phyloP scores from a whole-genome alignment of 2,113 vertebrate species.

The Gymnarchus niloticus region DNA sequence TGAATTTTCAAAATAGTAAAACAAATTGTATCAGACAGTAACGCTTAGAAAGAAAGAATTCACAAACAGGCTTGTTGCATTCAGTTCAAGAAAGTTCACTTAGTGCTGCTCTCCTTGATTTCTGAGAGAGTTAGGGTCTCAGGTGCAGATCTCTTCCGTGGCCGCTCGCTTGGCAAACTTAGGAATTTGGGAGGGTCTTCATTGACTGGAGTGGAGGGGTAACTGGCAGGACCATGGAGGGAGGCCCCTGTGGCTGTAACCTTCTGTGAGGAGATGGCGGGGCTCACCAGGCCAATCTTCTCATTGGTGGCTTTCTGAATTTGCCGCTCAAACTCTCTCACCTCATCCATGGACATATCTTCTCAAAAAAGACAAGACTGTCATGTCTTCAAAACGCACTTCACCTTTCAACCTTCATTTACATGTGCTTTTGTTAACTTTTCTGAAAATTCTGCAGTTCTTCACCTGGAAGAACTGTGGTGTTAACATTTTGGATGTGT shows the following conservation, averaged over 20 bases:
- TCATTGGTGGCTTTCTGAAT: constrained; percentile 66
- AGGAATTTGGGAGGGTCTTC: constrained; percentile 61
- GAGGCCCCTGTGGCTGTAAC: constrained; percentile 38
- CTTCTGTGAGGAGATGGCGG: constrained; percentile 52
- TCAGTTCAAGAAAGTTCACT: background rate
- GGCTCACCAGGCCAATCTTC: constrained; percentile 55
- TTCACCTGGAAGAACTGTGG: background rate
- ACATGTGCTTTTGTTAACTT: background rate
- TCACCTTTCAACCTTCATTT: background rate
- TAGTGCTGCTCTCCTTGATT: background rate
- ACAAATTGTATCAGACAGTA: background rate
- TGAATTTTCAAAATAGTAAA: background rate
- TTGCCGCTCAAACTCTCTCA: constrained; percentile 58
- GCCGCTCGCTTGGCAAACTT: constrained; percentile 51
- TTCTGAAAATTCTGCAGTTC: background rate
- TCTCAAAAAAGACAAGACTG: background rate
- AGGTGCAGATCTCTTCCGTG: constrained; percentile 57
- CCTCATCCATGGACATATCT: constrained; percentile 68
- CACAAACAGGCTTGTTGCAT: too few relatives aligned
- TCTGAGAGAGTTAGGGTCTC: constrained; percentile 45
- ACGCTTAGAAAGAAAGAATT: too few relatives aligned
- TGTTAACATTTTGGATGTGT: background rate
- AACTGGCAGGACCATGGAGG: constrained; percentile 49
- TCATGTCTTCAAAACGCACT: background rate
- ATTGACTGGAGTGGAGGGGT: constrained; percentile 54